Evolutionary conservation across 2,888 invertebrate species (phyloP).

Genomic region (Abrostola triplasia): DNA sequence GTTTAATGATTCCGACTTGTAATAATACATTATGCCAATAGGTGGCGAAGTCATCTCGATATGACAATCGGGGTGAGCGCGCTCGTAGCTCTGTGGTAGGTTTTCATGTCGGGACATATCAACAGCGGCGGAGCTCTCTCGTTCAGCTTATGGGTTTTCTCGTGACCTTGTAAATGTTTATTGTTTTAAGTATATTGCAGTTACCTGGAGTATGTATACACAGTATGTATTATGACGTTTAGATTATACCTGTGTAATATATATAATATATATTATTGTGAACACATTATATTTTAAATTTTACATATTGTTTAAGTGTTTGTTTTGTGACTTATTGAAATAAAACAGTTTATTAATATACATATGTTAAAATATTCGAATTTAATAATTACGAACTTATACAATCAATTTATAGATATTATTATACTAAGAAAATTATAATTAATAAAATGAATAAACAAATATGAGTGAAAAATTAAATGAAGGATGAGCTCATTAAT

Average conservation of each 20-base stretch:
- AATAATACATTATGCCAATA: constrained; percentile 38
- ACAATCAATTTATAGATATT: constrained; percentile 89
- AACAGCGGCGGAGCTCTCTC: constrained; percentile 50
- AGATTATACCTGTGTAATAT: constrained; percentile 71
- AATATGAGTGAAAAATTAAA: constrained; percentile 85
- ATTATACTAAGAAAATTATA: constrained; percentile 88
- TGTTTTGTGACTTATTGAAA: constrained; percentile 84
- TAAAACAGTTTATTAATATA: constrained; percentile 89
- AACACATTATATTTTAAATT: constrained; percentile 77
- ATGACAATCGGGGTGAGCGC: constrained; percentile 2
- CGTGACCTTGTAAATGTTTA: constrained; percentile 55
- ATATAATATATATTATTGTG: constrained; percentile 70
- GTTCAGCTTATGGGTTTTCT: constrained; percentile 61
- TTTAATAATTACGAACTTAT: constrained; percentile 89
- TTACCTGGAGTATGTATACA: constrained; percentile 56
- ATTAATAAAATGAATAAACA: constrained; percentile 88
- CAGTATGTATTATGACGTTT: constrained; percentile 64
- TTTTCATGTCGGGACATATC: constrained; percentile 68
- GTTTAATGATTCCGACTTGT: constrained; percentile 16
- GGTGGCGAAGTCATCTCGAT: constrained; percentile 8
- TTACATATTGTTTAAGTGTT: constrained; percentile 75
- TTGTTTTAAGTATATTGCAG: constrained; percentile 65
- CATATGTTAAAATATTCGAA: constrained; percentile 89
- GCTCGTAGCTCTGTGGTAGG: constrained; percentile 31
- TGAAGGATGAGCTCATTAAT: constrained; percentile 85